Evolutionary conservation across 2,888 invertebrate species (phyloP), one percentile per base, ranked within the genome.

Genomic region (Oxycera nigricornis): DNA sequence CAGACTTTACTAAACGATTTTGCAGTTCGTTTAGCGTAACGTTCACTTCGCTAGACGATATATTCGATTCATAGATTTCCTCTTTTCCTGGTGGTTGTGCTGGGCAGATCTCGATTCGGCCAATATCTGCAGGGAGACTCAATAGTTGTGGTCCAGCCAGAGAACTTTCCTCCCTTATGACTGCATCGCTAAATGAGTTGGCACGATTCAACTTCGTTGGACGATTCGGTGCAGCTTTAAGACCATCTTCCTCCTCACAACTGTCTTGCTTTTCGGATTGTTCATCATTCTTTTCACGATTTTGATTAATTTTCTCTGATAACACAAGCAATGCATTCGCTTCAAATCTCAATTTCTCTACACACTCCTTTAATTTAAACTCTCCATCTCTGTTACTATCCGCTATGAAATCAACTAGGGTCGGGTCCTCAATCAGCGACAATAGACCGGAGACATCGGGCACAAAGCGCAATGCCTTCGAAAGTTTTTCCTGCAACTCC

Each of bases 251-350:
- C n/a, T 81, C 80, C 67, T 78, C 79, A 41, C 79, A 79, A 20
- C 79, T 78, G 6, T 79, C 79, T 17, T 75, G 72, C 52, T 79
- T 79, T 35, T 80, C 79, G 22, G 75, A 75, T 72, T 79, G 79
- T 2, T 78, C 78, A 2, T 75, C 62, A 9, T 77, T 77, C 0
- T 79, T 76, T 22, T 72, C 61, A 14, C 78, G 78, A 52, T 81
- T 79, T 46, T 78, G 81, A 1, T 79, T 79, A 22, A 85, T 77
- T 46, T 83, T 82, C 77, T 86, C 84, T 0, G 90, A 90, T n/a
- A 91, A 82, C 35, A 89, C 88, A 59, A 94, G 85, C 77, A 94
- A 85, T 24, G 90, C 90, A 39, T 91, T 90, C 0, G 93, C 93
- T 80, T 94, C 94, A 7, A 87, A 82, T 76, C 90, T 88, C 68